phyloP scores from a whole-genome alignment of 1,140 invertebrate species.

The Ganaspis sp. region DNA sequence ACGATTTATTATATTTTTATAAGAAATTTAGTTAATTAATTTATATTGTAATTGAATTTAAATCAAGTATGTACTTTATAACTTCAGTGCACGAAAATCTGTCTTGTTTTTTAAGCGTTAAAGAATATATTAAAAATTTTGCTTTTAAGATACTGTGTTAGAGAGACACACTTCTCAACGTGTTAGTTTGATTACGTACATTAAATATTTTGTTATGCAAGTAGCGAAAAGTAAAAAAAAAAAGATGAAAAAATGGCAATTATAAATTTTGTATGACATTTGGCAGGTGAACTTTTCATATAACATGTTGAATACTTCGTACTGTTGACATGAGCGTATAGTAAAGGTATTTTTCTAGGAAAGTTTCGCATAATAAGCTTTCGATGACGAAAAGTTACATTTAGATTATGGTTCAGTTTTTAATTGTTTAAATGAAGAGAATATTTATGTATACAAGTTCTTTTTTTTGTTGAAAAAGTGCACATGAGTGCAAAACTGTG shows the following conservation, averaged over 20 bases:
- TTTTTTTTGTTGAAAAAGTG: not conserved
- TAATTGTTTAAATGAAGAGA: not conserved
- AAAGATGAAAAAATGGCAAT: constrained; percentile 45
- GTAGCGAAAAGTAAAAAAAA: constrained; percentile 41
- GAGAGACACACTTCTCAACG: constrained; percentile 10
- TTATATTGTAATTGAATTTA: too few species aligned
- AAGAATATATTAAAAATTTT: constrained; percentile 31
- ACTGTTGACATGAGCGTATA: constrained; percentile 49
- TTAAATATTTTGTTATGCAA: constrained; percentile 21
- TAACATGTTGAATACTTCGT: constrained; percentile 55
- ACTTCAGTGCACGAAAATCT: constrained; percentile 18
- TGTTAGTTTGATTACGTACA: not conserved
- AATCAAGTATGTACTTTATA: too few species aligned
- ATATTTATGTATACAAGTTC: not conserved
- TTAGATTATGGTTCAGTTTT: constrained; percentile 29
- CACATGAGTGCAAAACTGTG: not conserved
- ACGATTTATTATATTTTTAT: not conserved
- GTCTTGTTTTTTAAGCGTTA: constrained; percentile 28
- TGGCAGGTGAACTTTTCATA: constrained; percentile 41
- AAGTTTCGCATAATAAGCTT: constrained; percentile 27
- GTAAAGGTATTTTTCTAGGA: constrained; percentile 60
- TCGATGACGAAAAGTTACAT: not conserved
- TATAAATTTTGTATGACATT: constrained; percentile 47
- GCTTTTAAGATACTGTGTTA: constrained; percentile 27
- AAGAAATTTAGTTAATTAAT: not conserved